These are phyloP conservation scores for Todus mexicanus DNA, from an alignment of 2,797 vertebrate genomes.

Conservation along the genomic window DNA sequence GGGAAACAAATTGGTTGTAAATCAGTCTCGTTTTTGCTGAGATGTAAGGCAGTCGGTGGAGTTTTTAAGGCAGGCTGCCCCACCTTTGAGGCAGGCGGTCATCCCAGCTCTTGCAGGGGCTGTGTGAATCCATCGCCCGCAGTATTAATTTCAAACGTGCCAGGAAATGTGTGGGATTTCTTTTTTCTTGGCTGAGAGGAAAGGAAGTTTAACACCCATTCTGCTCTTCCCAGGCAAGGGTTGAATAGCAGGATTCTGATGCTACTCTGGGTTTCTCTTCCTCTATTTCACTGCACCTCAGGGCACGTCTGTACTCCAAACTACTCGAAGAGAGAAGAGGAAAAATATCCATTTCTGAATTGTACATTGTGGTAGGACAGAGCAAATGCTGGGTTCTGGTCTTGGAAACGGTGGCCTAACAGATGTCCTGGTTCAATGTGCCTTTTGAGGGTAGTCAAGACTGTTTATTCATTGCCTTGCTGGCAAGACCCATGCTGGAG, in stretches of 20 bases:
- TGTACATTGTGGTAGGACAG: background rate
- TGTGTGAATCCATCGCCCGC: background rate
- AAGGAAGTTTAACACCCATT: background rate
- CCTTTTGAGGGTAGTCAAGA: background rate
- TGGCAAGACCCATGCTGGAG: conserved; percentile 1
- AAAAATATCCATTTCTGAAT: background rate
- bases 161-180: background rate
- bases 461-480: background rate
- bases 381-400: background rate
- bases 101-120: background rate
- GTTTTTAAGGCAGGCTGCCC: background rate
- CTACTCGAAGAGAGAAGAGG: background rate
- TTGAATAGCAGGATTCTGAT: background rate
- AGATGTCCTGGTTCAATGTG: conserved; percentile 28
- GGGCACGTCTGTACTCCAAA: rapidly evolving
- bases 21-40: background rate
- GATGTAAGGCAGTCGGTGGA: background rate
- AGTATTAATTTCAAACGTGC: background rate
- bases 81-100: background rate
- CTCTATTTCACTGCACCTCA: rapidly evolving
- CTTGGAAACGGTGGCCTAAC: conserved; percentile 8
- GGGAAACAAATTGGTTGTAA: background rate
- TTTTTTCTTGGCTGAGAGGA: background rate
- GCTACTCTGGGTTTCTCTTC: background rate
- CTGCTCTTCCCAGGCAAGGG: background rate